phyloP scores from a whole-genome alignment of 2,113 vertebrate species.

The Megaleporinus macrocephalus region DNA sequence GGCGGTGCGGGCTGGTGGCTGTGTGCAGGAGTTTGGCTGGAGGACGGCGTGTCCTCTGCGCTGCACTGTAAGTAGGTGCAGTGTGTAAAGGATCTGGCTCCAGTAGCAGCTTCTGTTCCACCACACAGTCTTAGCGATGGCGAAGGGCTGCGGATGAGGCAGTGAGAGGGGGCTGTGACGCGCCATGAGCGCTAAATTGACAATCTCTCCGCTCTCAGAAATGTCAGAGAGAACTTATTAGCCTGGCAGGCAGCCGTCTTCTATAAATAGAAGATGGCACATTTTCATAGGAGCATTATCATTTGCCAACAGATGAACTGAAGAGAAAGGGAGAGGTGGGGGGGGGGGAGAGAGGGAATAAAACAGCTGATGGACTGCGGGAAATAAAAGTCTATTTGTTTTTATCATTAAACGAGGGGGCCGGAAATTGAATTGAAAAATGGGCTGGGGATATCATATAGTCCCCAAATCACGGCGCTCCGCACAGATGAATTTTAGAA shows the following conservation, averaged over 20 bases:
- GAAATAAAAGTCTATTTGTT: slow-evolving; percentile 71
- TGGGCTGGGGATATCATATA: slow-evolving; percentile 51
- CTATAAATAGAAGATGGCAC: slow-evolving; percentile 72
- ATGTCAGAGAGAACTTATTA: slow-evolving; percentile 70
- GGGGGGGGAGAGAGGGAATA: slow-evolving; percentile 42
- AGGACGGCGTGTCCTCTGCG: slow-evolving; percentile 37
- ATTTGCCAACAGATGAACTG: slow-evolving; percentile 70
- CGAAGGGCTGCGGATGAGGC: slow-evolving; percentile 39
- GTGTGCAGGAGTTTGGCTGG: slow-evolving; percentile 10
- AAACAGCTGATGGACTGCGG: slow-evolving; percentile 64
- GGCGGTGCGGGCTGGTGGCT: not conserved
- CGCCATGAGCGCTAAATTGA: slow-evolving; percentile 57
- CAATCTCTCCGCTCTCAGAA: slow-evolving; percentile 60
- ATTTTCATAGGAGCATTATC: slow-evolving; percentile 70
- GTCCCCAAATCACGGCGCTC: slow-evolving; percentile 55
- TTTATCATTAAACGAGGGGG: slow-evolving; percentile 69
- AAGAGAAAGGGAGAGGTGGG: slow-evolving; percentile 42
- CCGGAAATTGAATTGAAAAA: slow-evolving; percentile 66
- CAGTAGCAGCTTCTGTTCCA: slow-evolving; percentile 45
- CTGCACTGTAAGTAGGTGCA: slow-evolving; percentile 14
- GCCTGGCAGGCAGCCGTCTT: slow-evolving; percentile 57
- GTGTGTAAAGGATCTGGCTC: slow-evolving; percentile 37
- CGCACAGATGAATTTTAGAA: slow-evolving; percentile 55
- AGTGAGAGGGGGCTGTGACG: slow-evolving; percentile 31
- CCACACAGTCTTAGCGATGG: slow-evolving; percentile 37